Conservation (phyloP, 2,113 vertebrate genomes). For the Octodon degus region DNA sequence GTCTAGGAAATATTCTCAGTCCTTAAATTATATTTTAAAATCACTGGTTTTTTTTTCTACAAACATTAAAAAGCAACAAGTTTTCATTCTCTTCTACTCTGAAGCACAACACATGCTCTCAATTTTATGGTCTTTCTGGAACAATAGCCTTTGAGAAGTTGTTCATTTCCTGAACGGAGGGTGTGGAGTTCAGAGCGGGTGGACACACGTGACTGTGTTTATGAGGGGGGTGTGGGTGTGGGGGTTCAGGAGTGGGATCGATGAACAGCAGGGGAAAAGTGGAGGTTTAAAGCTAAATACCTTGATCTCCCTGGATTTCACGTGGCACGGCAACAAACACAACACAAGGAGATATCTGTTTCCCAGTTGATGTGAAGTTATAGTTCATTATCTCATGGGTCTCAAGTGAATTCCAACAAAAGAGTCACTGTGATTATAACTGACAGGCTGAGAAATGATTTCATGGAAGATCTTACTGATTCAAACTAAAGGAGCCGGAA, state of each 20-base stretch:
- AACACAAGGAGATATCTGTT: conserved; percentile 71
- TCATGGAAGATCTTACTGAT: conserved; percentile 55
- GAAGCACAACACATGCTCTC: conserved; percentile 67
- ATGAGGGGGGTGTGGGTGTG: conserved; percentile 35
- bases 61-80: conserved; percentile 55
- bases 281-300: conserved; percentile 76
- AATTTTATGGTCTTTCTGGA: conserved; percentile 63
- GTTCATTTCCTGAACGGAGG: conserved; percentile 76
- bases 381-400: background rate
- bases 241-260: background rate
- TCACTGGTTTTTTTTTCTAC: conserved; percentile 48
- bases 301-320: conserved; percentile 59
- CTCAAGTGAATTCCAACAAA: conserved; percentile 59
- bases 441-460: conserved; percentile 46
- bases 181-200: conserved; percentile 67
- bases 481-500: background rate
- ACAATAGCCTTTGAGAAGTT: conserved; percentile 72
- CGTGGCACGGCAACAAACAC: conserved; percentile 68
- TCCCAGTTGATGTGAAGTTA: conserved; percentile 27
- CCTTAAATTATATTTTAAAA: conserved; percentile 71
- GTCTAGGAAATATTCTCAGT: conserved; percentile 29
- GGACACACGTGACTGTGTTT: conserved; percentile 39
- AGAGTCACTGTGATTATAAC: conserved; percentile 24
- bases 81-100: conserved; percentile 59
- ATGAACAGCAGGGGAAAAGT: conserved; percentile 38